phyloP scores from a whole-genome alignment of 53 echinoderm and acorn worm genomes.

The Hippasteria phrygiana region DNA sequence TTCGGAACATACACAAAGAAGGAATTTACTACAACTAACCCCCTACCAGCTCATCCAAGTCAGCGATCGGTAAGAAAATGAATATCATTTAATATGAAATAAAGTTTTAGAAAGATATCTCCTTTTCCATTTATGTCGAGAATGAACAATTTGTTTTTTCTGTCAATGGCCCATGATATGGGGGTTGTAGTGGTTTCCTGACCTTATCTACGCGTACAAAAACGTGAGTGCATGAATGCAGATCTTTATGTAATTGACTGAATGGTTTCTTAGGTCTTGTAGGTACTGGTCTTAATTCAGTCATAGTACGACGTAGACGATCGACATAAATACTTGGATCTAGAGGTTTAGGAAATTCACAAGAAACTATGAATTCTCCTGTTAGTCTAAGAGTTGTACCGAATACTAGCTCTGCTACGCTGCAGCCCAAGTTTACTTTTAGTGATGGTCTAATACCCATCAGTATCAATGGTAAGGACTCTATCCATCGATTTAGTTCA shows the following conservation, averaged over 20 bases:
- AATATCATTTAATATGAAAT: no score
- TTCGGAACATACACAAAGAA: no score
- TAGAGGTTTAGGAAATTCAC: not conserved
- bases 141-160: not conserved
- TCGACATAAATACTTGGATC: slow-evolving; percentile 32
- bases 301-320: slow-evolving; percentile 28
- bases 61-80: no score
- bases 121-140: not conserved
- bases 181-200: slow-evolving; percentile 46
- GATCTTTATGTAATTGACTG: slow-evolving; percentile 17
- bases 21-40: no score
- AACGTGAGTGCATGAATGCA: not conserved
- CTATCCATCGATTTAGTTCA: slow-evolving; percentile 17
- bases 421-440: slow-evolving; percentile 40
- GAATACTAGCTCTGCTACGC: slow-evolving; percentile 28
- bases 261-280: slow-evolving; percentile 11
- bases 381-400: slow-evolving; percentile 48
- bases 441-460: slow-evolving; percentile 35
- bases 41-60: no score
- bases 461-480: slow-evolving; percentile 25
- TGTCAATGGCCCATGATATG: slow-evolving; percentile 33
- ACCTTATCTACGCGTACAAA: slow-evolving; percentile 19
- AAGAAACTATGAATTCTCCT: slow-evolving; percentile 15
- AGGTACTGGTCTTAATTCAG: not conserved
- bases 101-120: no score